phyloP scores from a whole-genome alignment of 2,797 vertebrate species.

The Allobates femoralis region DNA sequence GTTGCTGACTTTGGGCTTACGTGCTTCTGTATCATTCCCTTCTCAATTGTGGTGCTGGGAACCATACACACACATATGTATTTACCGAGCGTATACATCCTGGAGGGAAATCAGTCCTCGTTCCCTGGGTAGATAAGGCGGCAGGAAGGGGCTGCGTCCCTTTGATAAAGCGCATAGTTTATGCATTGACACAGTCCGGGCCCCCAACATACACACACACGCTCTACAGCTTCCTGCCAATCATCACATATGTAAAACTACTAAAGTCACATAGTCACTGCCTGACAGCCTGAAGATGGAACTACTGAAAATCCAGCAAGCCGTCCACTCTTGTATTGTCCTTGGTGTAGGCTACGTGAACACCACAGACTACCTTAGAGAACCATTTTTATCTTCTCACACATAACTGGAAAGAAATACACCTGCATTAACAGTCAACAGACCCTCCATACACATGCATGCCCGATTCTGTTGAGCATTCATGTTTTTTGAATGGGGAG shows the following conservation, averaged over 20 bases:
- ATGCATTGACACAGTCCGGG: neutral
- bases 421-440: too few relatives aligned
- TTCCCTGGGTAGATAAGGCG: slow-evolving; percentile 50
- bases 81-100: slow-evolving; percentile 48
- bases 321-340: neutral
- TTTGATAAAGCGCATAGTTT: slow-evolving; percentile 54
- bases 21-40: neutral
- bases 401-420: too few relatives aligned
- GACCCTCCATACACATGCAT: too few relatives aligned
- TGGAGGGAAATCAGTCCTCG: slow-evolving; percentile 38
- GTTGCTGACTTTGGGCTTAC: neutral
- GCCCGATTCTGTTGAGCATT: too few relatives aligned
- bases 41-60: slow-evolving; percentile 31
- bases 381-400: too few relatives aligned
- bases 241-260: neutral
- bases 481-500: too few relatives aligned
- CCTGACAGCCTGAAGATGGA: neutral
- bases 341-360: neutral
- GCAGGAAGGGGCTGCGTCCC: slow-evolving; percentile 51
- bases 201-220: slow-evolving; percentile 3
- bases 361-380: too few relatives aligned
- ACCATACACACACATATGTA: slow-evolving; percentile 28
- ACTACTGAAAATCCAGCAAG: neutral
- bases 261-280: neutral
- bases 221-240: slow-evolving; percentile 19